Base-by-base conservation (phyloP, 2,113 vertebrate species). In the Corythornis madagascariensis region DNA sequence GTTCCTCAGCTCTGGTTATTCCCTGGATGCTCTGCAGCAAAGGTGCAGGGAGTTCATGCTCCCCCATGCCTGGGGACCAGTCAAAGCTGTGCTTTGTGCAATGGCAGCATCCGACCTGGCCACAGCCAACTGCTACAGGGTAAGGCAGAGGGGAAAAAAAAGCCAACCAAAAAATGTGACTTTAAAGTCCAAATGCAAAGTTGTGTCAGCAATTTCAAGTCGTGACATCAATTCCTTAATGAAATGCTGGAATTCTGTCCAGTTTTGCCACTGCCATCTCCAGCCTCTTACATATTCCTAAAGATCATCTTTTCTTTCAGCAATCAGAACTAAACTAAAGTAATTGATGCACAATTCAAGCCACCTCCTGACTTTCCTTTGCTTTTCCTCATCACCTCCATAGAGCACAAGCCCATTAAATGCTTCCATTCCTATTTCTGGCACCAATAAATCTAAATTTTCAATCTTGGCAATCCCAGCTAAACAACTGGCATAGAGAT, bases 381-480 rank as follows among this genome's bases (percentile, higher is more conserved):
- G 67, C 67, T 78, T 83, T 72, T 74, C 57, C 64, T 76, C 11
- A 0, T 38, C 91, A 88, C 96, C 93, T 96, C 96, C 84, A 79
- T 50, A 91, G 84, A 95, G 48, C 88, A 64, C 71, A 60, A 95
- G 50, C 87, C 90, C 89, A 91, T 96, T 97, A 96, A 97, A 97
- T 72, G 86, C 76, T 90, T 95, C 92, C 88, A 79, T 94, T 95
- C 79, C 86, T 86, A 90, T 90, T 97, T 96, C 76, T 97, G 97
- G 95, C 94, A 95, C 88, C 94, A 96, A 97, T 98, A 97, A 97
- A 98, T 98, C 97, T 98, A 96, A 97, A 97, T 98, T 97, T 98
- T 97, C 97, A 94, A 97, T 96, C 96, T 88, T 94, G 94, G 97
- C 95, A 97, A 97, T 92, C 87, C 60, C 66, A 47, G 90, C 83